Evolutionary conservation across 2,888 invertebrate species (phyloP).

Genomic region (Nipponacmea schrenckii): DNA sequence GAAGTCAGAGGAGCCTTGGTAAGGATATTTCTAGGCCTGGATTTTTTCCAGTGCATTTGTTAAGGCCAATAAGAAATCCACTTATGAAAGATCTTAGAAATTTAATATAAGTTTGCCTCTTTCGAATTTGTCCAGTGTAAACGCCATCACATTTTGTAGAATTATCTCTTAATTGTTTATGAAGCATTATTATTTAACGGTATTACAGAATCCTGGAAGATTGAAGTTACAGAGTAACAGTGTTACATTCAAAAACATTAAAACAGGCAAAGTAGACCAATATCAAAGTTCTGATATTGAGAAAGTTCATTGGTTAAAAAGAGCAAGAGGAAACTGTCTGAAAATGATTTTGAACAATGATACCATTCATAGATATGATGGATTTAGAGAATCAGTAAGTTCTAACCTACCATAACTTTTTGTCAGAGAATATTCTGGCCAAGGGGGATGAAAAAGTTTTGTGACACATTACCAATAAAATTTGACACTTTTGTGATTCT

Average conservation of each 20-base stretch:
- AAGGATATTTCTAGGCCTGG: conserved; percentile 62
- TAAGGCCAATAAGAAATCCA: too few relatives aligned
- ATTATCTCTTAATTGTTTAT: neutral
- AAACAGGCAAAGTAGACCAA: conserved; percentile 96
- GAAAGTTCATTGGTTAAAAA: conserved; percentile 88
- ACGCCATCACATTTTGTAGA: neutral
- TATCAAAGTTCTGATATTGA: conserved; percentile 87
- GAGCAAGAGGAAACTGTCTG: conserved; percentile 90
- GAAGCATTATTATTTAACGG: too few relatives aligned
- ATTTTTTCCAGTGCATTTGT: neutral
- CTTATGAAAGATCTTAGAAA: too few relatives aligned
- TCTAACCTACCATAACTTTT: neutral
- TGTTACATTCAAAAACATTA: conserved; percentile 92
- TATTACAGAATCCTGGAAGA: conserved; percentile 84
- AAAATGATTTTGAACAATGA: conserved; percentile 91
- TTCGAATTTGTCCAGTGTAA: neutral
- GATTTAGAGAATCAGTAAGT: conserved; percentile 87
- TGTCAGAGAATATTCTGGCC: neutral
- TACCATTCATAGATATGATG: conserved; percentile 87
- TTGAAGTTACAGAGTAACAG: conserved; percentile 91
- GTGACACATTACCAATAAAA: too few relatives aligned
- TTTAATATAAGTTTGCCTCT: too few relatives aligned
- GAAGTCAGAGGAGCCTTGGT: conserved; percentile 73
- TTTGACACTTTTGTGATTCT: too few relatives aligned
- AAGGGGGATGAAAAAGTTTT: neutral